Evolutionary conservation across 2,888 invertebrate species (phyloP).

Genomic region (Amblyjoppa fuscipennis): DNA sequence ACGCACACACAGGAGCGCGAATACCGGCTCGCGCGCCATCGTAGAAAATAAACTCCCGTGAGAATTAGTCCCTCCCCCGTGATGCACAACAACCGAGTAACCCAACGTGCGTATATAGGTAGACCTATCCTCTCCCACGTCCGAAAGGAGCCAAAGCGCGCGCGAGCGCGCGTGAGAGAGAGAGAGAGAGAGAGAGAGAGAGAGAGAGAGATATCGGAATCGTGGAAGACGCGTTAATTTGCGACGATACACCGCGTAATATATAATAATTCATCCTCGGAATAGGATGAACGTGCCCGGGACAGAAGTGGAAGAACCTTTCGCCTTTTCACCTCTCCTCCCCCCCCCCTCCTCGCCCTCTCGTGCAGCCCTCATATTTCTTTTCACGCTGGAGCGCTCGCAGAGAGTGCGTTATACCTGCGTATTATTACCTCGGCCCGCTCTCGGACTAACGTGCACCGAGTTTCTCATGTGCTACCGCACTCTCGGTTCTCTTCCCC

Average conservation of each 20-base stretch:
- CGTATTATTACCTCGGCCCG: slow-evolving; percentile 4
- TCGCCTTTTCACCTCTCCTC: slow-evolving; percentile 27
- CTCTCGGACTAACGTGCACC: slow-evolving; percentile 13
- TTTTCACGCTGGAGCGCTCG: slow-evolving; percentile 20
- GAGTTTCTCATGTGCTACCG: slow-evolving; percentile 18
- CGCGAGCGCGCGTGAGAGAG: slow-evolving; percentile 32
- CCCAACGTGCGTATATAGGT: slow-evolving; percentile 48
- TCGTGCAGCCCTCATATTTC: slow-evolving; percentile 27
- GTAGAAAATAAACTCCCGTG: slow-evolving; percentile 67
- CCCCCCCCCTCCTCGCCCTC: neutral
- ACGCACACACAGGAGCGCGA: neutral
- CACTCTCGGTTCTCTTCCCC: slow-evolving; percentile 11
- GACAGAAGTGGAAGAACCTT: slow-evolving; percentile 26
- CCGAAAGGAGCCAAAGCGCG: slow-evolving; percentile 38
- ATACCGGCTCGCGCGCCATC: slow-evolving; percentile 24
- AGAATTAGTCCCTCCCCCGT: slow-evolving; percentile 51
- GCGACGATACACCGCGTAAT: slow-evolving; percentile 51
- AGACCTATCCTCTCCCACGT: slow-evolving; percentile 39
- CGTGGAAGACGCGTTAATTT: slow-evolving; percentile 63
- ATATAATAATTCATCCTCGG: slow-evolving; percentile 27
- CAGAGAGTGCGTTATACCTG: slow-evolving; percentile 21
- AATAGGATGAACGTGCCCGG: slow-evolving; percentile 16
- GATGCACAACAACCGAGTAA: slow-evolving; percentile 57
- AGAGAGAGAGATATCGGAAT: slow-evolving; percentile 50
- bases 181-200: slow-evolving; percentile 1